phyloP scores from a whole-genome alignment of 2,797 vertebrate genomes.

The Acropternis orthonyx region DNA sequence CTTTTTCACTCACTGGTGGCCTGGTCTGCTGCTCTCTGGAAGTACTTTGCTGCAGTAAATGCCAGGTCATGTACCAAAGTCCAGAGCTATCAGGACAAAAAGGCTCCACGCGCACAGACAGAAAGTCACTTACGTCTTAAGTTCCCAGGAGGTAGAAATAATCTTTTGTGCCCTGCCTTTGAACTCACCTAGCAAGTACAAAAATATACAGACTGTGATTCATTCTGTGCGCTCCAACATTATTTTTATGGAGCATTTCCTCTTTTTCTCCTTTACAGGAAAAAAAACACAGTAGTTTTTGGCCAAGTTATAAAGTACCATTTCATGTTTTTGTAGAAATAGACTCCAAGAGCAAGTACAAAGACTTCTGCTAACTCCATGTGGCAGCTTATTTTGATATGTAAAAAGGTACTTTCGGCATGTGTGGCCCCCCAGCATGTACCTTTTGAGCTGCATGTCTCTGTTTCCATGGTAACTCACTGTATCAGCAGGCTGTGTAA shows the following conservation, averaged over 20 bases:
- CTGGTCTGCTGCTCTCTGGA: neutral
- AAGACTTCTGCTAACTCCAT: neutral
- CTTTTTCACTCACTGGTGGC: neutral
- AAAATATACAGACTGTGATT: conserved; percentile 1
- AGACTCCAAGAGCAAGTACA: neutral
- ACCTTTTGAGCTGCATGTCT: conserved; percentile 16
- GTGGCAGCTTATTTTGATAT: neutral
- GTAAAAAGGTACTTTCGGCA: neutral
- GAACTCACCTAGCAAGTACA: conserved; percentile 12
- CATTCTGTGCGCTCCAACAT: neutral
- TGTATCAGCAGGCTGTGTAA: neutral
- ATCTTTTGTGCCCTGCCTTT: conserved; percentile 11
- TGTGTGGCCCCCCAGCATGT: conserved; percentile 7
- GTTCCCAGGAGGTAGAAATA: neutral
- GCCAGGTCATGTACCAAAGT: neutral
- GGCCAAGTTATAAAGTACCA: neutral
- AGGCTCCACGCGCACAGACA: neutral
- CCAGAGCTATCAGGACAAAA: neutral
- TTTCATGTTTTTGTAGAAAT: neutral
- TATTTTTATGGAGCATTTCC: neutral
- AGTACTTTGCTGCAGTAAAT: neutral
- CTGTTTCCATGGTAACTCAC: neutral
- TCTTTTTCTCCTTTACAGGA: neutral
- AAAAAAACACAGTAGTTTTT: neutral
- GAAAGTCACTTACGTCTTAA: neutral